Conservation (phyloP, 2,888 invertebrate genomes). For the Tuberolachnus salignus region DNA sequence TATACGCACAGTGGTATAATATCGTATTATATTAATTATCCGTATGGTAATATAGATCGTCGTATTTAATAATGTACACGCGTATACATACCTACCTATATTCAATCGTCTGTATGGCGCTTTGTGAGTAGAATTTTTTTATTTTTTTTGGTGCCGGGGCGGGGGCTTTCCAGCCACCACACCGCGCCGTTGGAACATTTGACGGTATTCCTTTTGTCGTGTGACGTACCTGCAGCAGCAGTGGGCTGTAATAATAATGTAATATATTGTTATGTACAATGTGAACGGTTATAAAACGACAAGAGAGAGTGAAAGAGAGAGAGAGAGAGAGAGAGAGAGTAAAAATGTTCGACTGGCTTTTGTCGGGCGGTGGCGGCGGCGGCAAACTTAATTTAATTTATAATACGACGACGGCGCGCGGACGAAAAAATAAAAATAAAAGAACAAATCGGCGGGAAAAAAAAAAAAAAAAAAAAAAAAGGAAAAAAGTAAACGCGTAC, state of each 20-base stretch:
- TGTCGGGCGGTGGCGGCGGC: constrained; percentile 6
- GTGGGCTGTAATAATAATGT: too few species aligned
- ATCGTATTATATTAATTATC: too few species aligned
- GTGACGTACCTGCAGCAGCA: neutral
- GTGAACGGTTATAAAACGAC: neutral
- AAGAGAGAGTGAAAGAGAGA: neutral
- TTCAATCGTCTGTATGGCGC: neutral
- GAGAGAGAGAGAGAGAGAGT: neutral
- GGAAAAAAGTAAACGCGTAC: neutral
- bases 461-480: constrained; percentile 38
- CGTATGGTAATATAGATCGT: too few species aligned
- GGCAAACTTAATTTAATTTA: constrained; percentile 42
- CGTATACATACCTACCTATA: too few species aligned
- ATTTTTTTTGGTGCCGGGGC: neutral
- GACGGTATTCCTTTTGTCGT: constrained; percentile 16
- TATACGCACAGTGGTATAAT: too few species aligned
- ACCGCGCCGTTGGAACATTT: neutral
- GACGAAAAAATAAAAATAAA: constrained; percentile 4
- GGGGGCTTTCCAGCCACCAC: too few species aligned
- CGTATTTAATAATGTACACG: too few species aligned
- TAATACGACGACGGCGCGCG: constrained; percentile 8
- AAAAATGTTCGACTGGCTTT: constrained; percentile 29
- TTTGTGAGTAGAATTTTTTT: neutral
- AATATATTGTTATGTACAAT: neutral
- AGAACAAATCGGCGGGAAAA: constrained; percentile 35